Base-by-base conservation (phyloP, 1,140 invertebrate genomes). In the Drosophila rhopaloa region DNA sequence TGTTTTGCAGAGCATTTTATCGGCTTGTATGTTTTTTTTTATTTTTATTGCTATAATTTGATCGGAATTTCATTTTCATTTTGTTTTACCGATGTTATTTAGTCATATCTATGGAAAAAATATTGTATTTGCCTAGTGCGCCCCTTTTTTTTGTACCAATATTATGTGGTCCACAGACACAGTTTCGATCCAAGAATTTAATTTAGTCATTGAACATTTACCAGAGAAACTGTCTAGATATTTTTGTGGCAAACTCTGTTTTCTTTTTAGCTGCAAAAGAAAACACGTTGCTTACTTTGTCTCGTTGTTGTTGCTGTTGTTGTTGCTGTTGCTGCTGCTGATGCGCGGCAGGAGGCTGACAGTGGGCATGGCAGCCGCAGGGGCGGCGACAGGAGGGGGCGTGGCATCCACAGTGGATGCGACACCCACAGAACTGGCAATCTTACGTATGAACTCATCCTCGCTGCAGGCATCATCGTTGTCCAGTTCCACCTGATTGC, bases 381-480 rank as follows among this genome's bases (percentile, higher is more conserved):
- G 5, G 5, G 10, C 55, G 46, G 56, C 32, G 5, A 44, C 46
- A 6, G 58, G 8, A 8, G 40, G 27, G 7, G 60, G 10, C 14
- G 61, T 29, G 19, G 32, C 13, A 9, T 50, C 59, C 10, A 44
- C 19, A 16, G 37, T 4, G 24, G 24, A 11, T 11, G 47, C 53
- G 61, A 40, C 55, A 14, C 53, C 61, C 19, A 79, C 83, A 2
- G 82, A 54, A 13, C 67, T 92, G 48, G 90, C 82, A 54, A 92
- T 92, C 70, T 92, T 92, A 16, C 84, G 70, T 46, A 92, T 92
- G 16, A 92, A 92, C 58, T 91, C 91, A 61, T 92, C 91, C 57
- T 92, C 91, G 63, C 91, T 92, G 71, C 95, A 96, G 32, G 94
- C 94, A 75, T 96, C 94, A 74, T 96, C 95, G 55, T 95, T 95